A percentile compares a stretch with the other conserved stretches of the same genome.
These are phyloP conservation scores for Plusia festucae DNA, from an alignment of 2,888 invertebrate genomes.

Conservation along the genomic window DNA sequence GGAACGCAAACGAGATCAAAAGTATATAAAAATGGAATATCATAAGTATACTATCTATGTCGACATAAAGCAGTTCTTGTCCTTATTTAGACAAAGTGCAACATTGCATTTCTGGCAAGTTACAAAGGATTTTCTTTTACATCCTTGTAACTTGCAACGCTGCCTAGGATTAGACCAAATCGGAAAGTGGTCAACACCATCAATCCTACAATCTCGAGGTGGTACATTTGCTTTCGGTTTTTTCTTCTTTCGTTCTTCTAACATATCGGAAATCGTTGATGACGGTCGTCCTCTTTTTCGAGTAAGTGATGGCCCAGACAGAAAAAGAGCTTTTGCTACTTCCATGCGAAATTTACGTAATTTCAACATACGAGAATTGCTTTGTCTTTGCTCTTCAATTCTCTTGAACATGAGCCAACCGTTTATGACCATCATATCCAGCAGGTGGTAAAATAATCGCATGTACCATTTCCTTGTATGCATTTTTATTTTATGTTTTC, in stretches of 20 bases:
- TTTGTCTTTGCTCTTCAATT: constrained; percentile 20
- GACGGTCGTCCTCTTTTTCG: constrained; percentile 18
- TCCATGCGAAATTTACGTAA: constrained; percentile 16
- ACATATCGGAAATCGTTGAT: constrained; percentile 3
- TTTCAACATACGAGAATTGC: neutral
- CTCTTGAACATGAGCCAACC: constrained; percentile 28
- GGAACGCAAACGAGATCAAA: no score
- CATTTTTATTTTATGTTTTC: constrained; percentile 24
- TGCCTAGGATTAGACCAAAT: constrained; percentile 8
- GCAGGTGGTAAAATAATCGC: constrained; percentile 32
- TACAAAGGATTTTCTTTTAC: constrained; percentile 8
- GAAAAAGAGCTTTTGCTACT: constrained; percentile 14
- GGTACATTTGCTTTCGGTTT: constrained; percentile 6
- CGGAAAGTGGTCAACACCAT: constrained; percentile 9
- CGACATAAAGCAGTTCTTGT: no score
- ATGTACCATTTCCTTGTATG: constrained; percentile 23
- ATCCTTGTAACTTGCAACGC: constrained; percentile 6
- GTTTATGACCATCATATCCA: constrained; percentile 34
- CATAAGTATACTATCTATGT: no score
- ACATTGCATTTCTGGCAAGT: constrained; percentile 5
- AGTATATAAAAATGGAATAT: no score
- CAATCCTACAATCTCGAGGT: constrained; percentile 1
- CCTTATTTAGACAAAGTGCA: no score
- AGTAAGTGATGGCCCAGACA: constrained; percentile 13
- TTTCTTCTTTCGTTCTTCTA: neutral